phyloP scores from a whole-genome alignment of 1,140 invertebrate species.

The Mizuhopecten yessoensis region DNA sequence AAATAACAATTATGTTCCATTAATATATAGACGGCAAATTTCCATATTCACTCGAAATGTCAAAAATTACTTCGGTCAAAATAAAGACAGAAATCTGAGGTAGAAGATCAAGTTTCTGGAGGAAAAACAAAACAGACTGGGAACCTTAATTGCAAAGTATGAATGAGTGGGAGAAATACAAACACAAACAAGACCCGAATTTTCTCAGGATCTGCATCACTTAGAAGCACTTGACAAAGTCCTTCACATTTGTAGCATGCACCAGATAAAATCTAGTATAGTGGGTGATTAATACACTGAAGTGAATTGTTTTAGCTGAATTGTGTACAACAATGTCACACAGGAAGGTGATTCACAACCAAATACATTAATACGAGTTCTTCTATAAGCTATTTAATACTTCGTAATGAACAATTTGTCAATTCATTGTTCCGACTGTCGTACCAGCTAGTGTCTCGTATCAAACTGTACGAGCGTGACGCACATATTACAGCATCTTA shows the following conservation, averaged over 20 bases:
- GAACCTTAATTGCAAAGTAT: neutral
- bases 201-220: constrained; percentile 37
- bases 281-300: neutral
- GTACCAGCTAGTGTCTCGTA: constrained; percentile 4
- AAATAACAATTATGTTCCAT: too few species aligned
- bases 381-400: neutral
- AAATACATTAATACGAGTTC: constrained; percentile 10
- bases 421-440: neutral
- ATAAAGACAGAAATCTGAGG: constrained; percentile 16
- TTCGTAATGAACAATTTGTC: neutral
- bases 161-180: constrained; percentile 32
- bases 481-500: neutral
- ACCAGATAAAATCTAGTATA: neutral
- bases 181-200: constrained; percentile 32
- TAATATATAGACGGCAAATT: too few species aligned
- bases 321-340: constrained; percentile 25
- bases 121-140: neutral
- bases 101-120: neutral
- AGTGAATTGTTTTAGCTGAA: neutral
- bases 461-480: neutral
- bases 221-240: constrained; percentile 30
- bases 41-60: too few species aligned
- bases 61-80: neutral
- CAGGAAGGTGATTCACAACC: neutral
- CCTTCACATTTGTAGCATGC: constrained; percentile 26